These are phyloP conservation scores for Stichodactyla helianthus DNA, from an alignment of 64 coral and sea anemone species.

Conservation along the genomic window DNA sequence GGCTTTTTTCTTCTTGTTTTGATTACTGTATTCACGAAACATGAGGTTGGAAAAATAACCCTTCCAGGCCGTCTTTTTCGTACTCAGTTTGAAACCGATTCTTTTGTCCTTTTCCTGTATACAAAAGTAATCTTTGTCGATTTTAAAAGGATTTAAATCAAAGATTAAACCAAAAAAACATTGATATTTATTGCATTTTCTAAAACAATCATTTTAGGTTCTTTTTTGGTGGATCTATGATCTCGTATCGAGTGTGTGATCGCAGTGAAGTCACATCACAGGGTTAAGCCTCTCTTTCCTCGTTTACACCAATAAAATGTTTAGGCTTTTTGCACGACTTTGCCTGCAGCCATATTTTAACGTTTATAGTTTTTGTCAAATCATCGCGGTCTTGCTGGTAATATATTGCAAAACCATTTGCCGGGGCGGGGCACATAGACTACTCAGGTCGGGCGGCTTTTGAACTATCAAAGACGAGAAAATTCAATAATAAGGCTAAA, in stretches of 20 bases:
- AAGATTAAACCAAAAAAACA: background rate
- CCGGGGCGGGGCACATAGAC: background rate
- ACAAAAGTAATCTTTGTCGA: background rate
- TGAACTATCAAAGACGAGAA: slow-evolving; percentile 8
- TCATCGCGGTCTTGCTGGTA: slow-evolving; percentile 6
- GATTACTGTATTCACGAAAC: background rate
- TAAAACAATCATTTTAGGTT: too few relatives aligned
- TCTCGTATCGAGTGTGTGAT: background rate
- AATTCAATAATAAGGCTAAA: slow-evolving; percentile 23
- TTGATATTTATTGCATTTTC: background rate
- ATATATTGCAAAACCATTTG: slow-evolving; percentile 24
- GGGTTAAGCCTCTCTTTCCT: background rate
- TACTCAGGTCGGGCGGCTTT: slow-evolving; percentile 17
- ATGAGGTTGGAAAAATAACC: slow-evolving; percentile 2
- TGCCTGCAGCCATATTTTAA: slow-evolving; percentile 21
- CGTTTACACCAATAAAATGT: slow-evolving; percentile 22
- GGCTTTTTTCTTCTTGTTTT: background rate
- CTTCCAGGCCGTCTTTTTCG: background rate
- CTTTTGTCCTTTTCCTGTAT: background rate
- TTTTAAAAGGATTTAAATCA: background rate
- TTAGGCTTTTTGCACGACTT: slow-evolving; percentile 17
- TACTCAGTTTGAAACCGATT: background rate
- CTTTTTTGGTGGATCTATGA: too few relatives aligned
- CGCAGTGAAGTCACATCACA: background rate
- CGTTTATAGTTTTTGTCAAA: slow-evolving; percentile 34